Base-by-base conservation (phyloP, 2,888 invertebrate species). In the Dione juno region DNA sequence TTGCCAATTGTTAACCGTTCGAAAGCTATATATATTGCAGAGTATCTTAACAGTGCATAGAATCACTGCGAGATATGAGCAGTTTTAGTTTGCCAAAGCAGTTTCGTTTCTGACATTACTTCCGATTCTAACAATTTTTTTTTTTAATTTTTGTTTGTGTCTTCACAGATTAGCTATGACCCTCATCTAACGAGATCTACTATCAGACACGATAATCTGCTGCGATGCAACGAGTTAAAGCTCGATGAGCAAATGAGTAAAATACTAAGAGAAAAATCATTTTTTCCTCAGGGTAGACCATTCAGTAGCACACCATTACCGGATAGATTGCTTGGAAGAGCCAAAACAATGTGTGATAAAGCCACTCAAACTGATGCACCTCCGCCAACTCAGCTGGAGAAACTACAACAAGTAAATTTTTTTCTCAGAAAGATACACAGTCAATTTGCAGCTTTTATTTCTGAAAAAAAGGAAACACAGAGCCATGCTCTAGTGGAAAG, bases 301-400 rank as follows among this genome's bases (percentile, higher is more conserved):
- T 66, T 80, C 11, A 84, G 80, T 75, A 85, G 85, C 67, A 85
- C 87, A 10, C 87, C 87, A 8, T 59, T 84, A 6, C 81, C 83
- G 3, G 78, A 74, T 16, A 79, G 73, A 48, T 19, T 64, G 41
- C 3, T 14, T 41, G 43, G 54, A 8, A 71, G 76, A 52, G 75
- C 63, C 11, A 82, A 73, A 66, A 69, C 84, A 14, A 79, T 66
- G 61, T 82, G 79, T 48, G 84, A 88, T 65, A 82, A 85, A 80
- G 82, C 76, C 35, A 85, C 86, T 0, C 89, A 88, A 74, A 88
- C 87, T 1, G 85, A 86, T 3, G 70, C 70, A 1, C 0, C 72
- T 64, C 11, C 28, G 74, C 10, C 74, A 76, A 40, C 75, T 59
- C 71, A 78, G 13, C 21, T 73, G 16, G 75, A 76, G 6, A 81